Conservation (phyloP, 1,140 invertebrate species). For the Ditylenchus dipsaci region DNA sequence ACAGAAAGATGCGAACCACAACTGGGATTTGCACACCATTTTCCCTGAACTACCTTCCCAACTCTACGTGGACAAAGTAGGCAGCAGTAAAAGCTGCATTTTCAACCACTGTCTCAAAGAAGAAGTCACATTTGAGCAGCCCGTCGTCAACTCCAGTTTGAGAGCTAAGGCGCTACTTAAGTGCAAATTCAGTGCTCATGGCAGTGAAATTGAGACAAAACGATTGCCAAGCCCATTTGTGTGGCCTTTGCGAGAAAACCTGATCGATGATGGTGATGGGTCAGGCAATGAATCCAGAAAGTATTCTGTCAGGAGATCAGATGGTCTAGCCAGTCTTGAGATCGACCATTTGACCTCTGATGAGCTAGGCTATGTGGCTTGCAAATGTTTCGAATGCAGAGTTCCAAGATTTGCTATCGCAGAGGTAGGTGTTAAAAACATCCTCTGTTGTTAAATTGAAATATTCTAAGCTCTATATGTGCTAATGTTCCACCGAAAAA, state of each 20-base stretch:
- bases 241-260: neutral
- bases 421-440: slow-evolving; percentile 11
- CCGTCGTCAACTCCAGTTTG: neutral
- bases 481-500: no score
- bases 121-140: neutral
- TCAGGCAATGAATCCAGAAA: neutral
- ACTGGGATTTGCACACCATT: neutral
- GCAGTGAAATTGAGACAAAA: neutral
- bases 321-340: neutral
- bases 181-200: neutral
- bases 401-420: slow-evolving; percentile 18
- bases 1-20: no score
- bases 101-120: neutral
- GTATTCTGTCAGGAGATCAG: neutral
- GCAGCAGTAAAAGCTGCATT: neutral
- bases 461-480: no score
- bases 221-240: neutral
- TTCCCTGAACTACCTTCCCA: neutral
- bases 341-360: neutral
- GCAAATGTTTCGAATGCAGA: slow-evolving; percentile 22
- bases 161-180: neutral
- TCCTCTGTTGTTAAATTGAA: no score
- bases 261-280: neutral
- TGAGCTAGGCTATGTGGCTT: slow-evolving; percentile 20
- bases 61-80: neutral